Base-by-base conservation (phyloP, 2,797 vertebrate genomes). In the Aphelocoma californica region DNA sequence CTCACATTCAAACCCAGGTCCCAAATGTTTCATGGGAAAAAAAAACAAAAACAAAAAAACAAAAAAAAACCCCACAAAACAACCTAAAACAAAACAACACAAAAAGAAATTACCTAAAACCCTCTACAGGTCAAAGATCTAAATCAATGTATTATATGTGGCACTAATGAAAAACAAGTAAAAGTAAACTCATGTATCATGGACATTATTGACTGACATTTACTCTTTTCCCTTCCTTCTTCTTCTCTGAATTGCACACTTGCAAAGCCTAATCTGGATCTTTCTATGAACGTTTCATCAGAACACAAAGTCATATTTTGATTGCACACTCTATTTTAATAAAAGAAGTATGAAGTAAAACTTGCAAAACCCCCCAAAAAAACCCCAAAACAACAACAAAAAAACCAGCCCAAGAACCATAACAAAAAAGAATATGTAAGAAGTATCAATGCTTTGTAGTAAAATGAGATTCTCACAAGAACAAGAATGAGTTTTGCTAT, bases 341-440 rank as follows among this genome's bases (percentile, higher is more conserved):
- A 32, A 73, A 65, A 62, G 7, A 88, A 48, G 3, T 25, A 40
- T 28, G 18, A 26, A 69, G 4, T 31, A 38, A 80, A 72, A n/a
- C n/a, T n/a, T 3, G 7, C 7, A 45, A 42, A 64, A 5, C 3
- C 7, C 20, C 6, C 4, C 4, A 18, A 28, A n/a, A 32, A 28
- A 9, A 3, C 3, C 3, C 11, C 7, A 20, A 61, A 61, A 32
- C 1, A 20, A 21, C 10, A 50, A 21, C 7, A 47, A 50, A 5
- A 5, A 7, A 14, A 2, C 2, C 26, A 47, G 12, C 3, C 14
- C 10, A 56, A 56, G 1, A n/a, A 17, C 3, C 13, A 9, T 25
- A 47, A 73, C 18, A 15, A 45, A 50, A 58, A 54, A 42, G 12
- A 73, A 19, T 4, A 4, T 6, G 1, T 25, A n/a, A 56, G 44